phyloP scores from a whole-genome alignment of 2,113 vertebrate species.

The Pomatorhinus ruficollis region DNA sequence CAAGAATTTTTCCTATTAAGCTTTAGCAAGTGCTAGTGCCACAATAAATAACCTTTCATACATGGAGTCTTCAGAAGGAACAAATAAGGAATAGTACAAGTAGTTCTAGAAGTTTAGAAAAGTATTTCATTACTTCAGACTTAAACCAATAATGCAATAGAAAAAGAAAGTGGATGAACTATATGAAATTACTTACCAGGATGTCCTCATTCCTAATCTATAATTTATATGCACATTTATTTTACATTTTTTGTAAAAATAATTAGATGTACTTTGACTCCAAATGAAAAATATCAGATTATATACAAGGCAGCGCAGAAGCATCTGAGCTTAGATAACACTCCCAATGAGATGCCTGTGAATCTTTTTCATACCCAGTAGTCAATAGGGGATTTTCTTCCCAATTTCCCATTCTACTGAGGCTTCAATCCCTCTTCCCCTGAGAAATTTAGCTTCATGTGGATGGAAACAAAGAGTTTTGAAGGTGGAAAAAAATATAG shows the following conservation, averaged over 20 bases:
- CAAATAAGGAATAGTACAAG: conserved; percentile 68
- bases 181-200: conserved; percentile 30
- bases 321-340: conserved; percentile 39
- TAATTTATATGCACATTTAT: conserved; percentile 60
- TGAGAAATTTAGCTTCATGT: conserved; percentile 5
- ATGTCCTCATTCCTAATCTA: conserved; percentile 21
- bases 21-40: conserved; percentile 63
- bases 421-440: not conserved
- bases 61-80: conserved; percentile 60
- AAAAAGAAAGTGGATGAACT: not conserved
- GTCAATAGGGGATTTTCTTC: conserved; percentile 51
- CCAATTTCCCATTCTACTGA: conserved; percentile 30
- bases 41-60: conserved; percentile 76
- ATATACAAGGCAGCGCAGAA: conserved; percentile 13
- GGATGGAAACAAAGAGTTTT: conserved; percentile 4
- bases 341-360: not conserved
- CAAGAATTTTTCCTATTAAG: conserved; percentile 76
- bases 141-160: conserved; percentile 53
- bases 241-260: conserved; percentile 53
- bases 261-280: conserved; percentile 36
- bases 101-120: conserved; percentile 64
- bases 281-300: conserved; percentile 30
- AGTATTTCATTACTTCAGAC: conserved; percentile 60
- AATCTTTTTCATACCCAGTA: conserved; percentile 22
- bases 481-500: not conserved